These are phyloP conservation scores for Vanacampus margaritifer DNA, from an alignment of 2,113 vertebrate genomes.

Conservation along the genomic window DNA sequence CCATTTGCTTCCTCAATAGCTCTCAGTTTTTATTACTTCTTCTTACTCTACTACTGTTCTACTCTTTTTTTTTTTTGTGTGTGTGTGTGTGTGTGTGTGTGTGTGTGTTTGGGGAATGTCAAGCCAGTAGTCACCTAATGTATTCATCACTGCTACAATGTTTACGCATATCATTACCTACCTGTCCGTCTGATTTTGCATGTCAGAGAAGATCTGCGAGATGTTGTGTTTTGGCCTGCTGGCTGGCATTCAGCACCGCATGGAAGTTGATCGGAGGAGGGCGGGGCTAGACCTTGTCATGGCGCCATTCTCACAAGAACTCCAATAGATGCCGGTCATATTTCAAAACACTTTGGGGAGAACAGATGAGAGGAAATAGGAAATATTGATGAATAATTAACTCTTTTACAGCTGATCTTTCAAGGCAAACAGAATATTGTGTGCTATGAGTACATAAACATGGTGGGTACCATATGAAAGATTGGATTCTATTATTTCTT, in stretches of 20 bases:
- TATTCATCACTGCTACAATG: background rate
- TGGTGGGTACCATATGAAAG: too few species aligned
- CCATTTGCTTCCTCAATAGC: background rate
- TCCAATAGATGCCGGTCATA: background rate
- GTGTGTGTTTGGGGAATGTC: background rate
- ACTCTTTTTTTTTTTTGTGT: background rate
- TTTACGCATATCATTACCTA: background rate
- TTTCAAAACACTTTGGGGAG: background rate
- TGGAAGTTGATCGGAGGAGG: background rate
- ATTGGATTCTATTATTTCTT: too few species aligned
- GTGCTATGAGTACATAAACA: too few species aligned
- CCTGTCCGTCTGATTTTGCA: background rate
- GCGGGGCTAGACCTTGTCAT: background rate
- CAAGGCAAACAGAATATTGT: too few species aligned
- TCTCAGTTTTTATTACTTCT: background rate
- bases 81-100: background rate
- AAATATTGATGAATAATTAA: background rate
- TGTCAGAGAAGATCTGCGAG: background rate
- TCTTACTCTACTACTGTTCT: background rate
- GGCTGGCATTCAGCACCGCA: background rate
- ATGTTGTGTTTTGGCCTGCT: background rate
- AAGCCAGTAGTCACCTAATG: background rate
- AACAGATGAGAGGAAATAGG: background rate
- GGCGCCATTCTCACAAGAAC: background rate
- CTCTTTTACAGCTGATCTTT: too few species aligned